Evolutionary conservation across 2,888 invertebrate genomes (phyloP), one percentile per base, ranked within the genome.

Genomic region (Helleia helle): DNA sequence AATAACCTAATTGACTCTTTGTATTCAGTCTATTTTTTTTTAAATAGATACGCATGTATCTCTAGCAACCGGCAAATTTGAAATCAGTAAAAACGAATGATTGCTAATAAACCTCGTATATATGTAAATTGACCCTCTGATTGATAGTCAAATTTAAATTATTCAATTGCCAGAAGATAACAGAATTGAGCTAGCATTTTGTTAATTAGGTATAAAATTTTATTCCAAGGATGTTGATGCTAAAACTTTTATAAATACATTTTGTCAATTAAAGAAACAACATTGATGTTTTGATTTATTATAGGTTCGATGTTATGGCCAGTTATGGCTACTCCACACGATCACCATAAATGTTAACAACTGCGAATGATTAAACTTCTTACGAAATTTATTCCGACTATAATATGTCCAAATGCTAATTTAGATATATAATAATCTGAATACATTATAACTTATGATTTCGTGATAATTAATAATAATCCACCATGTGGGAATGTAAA

Each of bases 81-180:
- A 14, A 15, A 15, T 15, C 15, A 22, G 7, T 17, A 34, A 7
- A 34, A 34, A 34, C 12, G 12, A 39, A 31, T 39, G 14, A 24
- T 15, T 15, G 39, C 24, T 30, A 24, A 24, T 29, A 39, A 15
- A 30, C 22, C 34, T 39, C 24, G 30, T 39, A 11, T 30, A 30
- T 39, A 39, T 39, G 39, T 30, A 39, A 39, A 39, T 31, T 30
- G 39, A 15, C 5, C 28, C n/a, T 39, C 15, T 39, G 39, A 39
- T 39, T 30, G 39, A 39, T 30, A 29, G 14, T 7, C 22, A 18
- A 38, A 22, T 14, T 24, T 11, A 39, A 39, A 30, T 30, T 39
- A 24, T 39, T 30, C 25, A 15, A 30, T 18, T 13, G 26, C 14
- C 7, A 22, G 15, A 29, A 25, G 25, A 30, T 39, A 39, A 29